Conservation (phyloP, 37 sponge, comb jelly and placozoan genomes). For the Geodia barretti region DNA sequence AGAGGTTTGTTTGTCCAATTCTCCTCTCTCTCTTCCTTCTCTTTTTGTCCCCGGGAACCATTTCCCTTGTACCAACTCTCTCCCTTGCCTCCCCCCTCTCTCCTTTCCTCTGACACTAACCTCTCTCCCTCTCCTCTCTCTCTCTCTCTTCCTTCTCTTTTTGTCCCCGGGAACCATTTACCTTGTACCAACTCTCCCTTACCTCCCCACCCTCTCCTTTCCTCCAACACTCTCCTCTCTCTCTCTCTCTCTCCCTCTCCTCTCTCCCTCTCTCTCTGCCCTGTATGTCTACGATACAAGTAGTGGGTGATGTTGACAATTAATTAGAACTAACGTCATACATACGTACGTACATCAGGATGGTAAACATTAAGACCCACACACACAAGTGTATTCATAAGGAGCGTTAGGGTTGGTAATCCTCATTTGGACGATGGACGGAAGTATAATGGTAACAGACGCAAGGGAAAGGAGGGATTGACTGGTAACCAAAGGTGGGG, state of each 20-base stretch:
- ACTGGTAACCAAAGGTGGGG: too few relatives aligned
- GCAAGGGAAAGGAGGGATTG: too few relatives aligned
- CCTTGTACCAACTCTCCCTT: not conserved
- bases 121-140: too few relatives aligned
- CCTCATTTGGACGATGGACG: too few relatives aligned
- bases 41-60: not conserved
- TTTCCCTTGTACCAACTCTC: not conserved
- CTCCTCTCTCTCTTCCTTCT: not conserved
- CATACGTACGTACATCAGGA: too few relatives aligned
- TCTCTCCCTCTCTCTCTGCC: slow-evolving; percentile 10
- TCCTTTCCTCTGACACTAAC: slow-evolving; percentile 31
- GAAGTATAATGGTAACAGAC: too few relatives aligned
- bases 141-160: not conserved
- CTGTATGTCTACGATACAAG: too few relatives aligned
- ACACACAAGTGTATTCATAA: too few relatives aligned
- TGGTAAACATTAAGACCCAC: too few relatives aligned
- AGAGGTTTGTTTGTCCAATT: slow-evolving; percentile 41
- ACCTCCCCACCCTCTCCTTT: slow-evolving; percentile 4
- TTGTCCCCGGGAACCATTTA: not conserved
- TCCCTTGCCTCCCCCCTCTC: not conserved
- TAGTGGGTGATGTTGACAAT: too few relatives aligned
- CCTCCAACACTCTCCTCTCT: slow-evolving; percentile 38
- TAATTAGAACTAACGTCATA: too few relatives aligned
- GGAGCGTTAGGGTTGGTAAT: too few relatives aligned
- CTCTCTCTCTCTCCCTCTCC: slow-evolving; percentile 31